Evolutionary conservation across 1,140 invertebrate species (phyloP).

Genomic region (Drosophila pandora): DNA sequence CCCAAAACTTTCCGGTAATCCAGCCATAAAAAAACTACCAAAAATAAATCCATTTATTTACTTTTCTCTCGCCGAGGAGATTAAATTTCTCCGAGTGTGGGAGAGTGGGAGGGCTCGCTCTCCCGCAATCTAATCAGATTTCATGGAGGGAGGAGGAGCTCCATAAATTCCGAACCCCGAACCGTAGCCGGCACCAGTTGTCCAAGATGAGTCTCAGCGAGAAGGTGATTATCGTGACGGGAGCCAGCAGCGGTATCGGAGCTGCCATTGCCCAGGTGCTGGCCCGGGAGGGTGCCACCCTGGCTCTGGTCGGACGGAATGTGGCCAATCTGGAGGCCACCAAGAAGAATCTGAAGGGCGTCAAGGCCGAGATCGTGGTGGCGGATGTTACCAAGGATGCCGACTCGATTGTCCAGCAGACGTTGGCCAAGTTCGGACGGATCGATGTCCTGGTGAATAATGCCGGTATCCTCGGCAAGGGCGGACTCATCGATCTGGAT

Average conservation of each 20-base stretch:
- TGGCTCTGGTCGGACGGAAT: conserved; percentile 91
- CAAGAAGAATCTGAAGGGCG: conserved; percentile 55
- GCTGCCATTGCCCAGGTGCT: conserved; percentile 91
- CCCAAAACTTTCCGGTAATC: neutral
- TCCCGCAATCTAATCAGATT: conserved; percentile 57
- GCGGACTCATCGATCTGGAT: conserved; percentile 90
- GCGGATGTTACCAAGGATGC: conserved; percentile 90
- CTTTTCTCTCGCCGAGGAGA: neutral
- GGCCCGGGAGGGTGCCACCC: conserved; percentile 89
- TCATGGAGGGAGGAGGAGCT: neutral
- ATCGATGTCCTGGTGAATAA: conserved; percentile 94
- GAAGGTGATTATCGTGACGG: conserved; percentile 90
- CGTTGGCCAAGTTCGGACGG: conserved; percentile 89
- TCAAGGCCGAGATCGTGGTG: conserved; percentile 46
- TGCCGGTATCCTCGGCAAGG: conserved; percentile 89
- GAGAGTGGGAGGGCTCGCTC: neutral
- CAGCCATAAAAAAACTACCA: neutral
- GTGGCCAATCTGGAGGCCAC: conserved; percentile 85
- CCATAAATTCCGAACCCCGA: conserved; percentile 38
- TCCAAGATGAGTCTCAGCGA: conserved; percentile 82
- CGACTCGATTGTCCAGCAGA: conserved; percentile 89
- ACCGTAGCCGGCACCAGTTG: conserved; percentile 30
- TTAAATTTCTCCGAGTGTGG: conserved; percentile 14
- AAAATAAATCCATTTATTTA: neutral
- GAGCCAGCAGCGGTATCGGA: conserved; percentile 95